Percentiles rank a stretch among this genome's conserved stretches.
These are phyloP conservation scores for Zaprionus capensis DNA, from an alignment of 1,140 invertebrate species.

Conservation along the genomic window DNA sequence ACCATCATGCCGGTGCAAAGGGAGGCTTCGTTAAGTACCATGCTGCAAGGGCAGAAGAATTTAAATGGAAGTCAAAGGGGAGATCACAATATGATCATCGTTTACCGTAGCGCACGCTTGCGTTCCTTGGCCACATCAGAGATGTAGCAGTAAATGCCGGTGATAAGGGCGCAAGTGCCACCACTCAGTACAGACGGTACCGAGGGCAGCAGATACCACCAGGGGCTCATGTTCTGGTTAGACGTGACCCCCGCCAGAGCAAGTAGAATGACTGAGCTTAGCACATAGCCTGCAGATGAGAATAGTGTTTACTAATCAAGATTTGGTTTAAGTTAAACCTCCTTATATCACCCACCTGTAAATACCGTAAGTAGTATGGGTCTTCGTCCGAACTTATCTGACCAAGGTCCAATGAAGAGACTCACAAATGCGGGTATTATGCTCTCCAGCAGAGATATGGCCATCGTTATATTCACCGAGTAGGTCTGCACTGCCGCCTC, in stretches of 20 bases:
- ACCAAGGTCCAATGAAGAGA: constrained; percentile 90
- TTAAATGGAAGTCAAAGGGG: neutral
- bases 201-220: constrained; percentile 86
- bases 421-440: constrained; percentile 87
- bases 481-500: constrained; percentile 87
- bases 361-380: constrained; percentile 87
- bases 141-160: constrained; percentile 87
- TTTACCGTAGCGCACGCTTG: constrained; percentile 85
- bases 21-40: constrained; percentile 87
- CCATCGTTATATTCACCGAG: constrained; percentile 86
- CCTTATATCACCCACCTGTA: constrained; percentile 82
- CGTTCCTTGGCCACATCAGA: constrained; percentile 86
- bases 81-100: too few species aligned
- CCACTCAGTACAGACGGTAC: constrained; percentile 87
- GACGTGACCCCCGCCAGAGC: constrained; percentile 62
- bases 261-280: constrained; percentile 56
- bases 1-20: constrained; percentile 86
- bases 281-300: constrained; percentile 61
- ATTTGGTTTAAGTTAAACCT: neutral
- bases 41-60: constrained; percentile 78
- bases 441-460: constrained; percentile 86
- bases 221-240: constrained; percentile 84
- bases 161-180: constrained; percentile 86
- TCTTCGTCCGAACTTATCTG: constrained; percentile 89
- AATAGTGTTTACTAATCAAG: neutral